These are phyloP conservation scores for Brenthis daphne DNA, from an alignment of 2,888 invertebrate species.

Conservation along the genomic window DNA sequence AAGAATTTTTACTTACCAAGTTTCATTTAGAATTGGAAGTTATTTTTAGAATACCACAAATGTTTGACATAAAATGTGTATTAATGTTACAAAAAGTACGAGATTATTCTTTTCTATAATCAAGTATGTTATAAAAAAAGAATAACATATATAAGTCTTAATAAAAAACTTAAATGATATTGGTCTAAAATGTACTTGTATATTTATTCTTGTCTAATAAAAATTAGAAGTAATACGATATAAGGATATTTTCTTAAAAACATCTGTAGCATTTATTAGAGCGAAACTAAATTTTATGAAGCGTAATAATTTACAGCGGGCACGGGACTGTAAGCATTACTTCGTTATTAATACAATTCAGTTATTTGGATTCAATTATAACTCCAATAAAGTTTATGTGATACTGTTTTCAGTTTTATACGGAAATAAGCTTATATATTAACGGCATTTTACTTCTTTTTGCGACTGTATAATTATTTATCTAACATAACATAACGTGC, in stretches of 20 bases:
- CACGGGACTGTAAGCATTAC: conserved; percentile 38
- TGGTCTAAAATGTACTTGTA: neutral
- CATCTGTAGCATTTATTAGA: conserved; percentile 32
- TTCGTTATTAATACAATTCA: conserved; percentile 44
- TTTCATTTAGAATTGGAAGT: too few relatives aligned
- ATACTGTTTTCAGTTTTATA: conserved; percentile 9
- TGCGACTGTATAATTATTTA: too few relatives aligned
- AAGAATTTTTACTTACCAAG: too few relatives aligned
- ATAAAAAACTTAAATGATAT: too few relatives aligned
- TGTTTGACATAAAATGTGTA: too few relatives aligned
- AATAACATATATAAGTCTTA: too few relatives aligned
- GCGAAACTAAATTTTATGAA: conserved; percentile 35
- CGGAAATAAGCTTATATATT: neutral
- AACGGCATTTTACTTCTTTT: too few relatives aligned
- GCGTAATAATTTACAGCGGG: conserved; percentile 38
- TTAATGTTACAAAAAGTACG: too few relatives aligned
- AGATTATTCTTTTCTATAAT: too few relatives aligned
- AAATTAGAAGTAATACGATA: conserved; percentile 8
- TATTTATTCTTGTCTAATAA: neutral
- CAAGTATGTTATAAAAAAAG: too few relatives aligned
- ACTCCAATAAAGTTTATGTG: conserved; percentile 38
- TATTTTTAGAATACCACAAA: too few relatives aligned
- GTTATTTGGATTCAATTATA: conserved; percentile 47
- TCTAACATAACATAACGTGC: too few relatives aligned
- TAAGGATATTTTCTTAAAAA: conserved; percentile 28